Conservation (phyloP, 2,113 vertebrate species). For the Strix aluco region DNA sequence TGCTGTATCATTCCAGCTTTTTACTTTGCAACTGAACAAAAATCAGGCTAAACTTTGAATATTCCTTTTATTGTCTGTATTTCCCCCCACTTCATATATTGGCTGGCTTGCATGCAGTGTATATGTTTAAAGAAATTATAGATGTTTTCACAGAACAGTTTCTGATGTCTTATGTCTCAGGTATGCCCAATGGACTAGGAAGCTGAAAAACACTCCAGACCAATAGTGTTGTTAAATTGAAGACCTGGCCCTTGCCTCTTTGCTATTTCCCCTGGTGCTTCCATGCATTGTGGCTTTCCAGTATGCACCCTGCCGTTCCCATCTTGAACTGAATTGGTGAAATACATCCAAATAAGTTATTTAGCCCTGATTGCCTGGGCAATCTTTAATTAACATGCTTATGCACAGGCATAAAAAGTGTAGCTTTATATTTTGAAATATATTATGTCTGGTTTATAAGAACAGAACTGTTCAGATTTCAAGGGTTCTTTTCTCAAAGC, state of each 20-base stretch:
- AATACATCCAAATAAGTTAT: background rate
- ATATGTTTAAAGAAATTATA: background rate
- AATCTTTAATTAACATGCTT: constrained; percentile 1
- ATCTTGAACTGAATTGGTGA: background rate
- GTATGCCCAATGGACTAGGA: background rate
- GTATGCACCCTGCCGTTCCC: background rate
- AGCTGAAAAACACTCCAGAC: background rate
- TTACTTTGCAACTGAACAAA: background rate
- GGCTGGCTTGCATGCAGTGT: background rate
- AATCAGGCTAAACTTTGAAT: background rate
- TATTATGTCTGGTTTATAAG: constrained; percentile 33
- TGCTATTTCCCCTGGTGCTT: background rate
- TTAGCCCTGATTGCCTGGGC: background rate
- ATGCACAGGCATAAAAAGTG: background rate
- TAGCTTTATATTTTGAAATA: constrained; percentile 1
- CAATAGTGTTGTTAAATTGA: background rate
- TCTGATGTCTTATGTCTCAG: background rate
- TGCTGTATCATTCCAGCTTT: background rate
- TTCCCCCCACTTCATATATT: background rate
- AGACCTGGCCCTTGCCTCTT: background rate
- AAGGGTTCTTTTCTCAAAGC: constrained; percentile 25
- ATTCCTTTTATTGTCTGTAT: background rate
- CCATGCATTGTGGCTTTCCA: background rate
- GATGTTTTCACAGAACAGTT: background rate
- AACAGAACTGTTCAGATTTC: constrained; percentile 39